A percentile compares a stretch with the other conserved stretches of the same genome.
These are phyloP conservation scores for Asarcornis scutulata DNA, from an alignment of 2,113 vertebrate species.

Conservation along the genomic window DNA sequence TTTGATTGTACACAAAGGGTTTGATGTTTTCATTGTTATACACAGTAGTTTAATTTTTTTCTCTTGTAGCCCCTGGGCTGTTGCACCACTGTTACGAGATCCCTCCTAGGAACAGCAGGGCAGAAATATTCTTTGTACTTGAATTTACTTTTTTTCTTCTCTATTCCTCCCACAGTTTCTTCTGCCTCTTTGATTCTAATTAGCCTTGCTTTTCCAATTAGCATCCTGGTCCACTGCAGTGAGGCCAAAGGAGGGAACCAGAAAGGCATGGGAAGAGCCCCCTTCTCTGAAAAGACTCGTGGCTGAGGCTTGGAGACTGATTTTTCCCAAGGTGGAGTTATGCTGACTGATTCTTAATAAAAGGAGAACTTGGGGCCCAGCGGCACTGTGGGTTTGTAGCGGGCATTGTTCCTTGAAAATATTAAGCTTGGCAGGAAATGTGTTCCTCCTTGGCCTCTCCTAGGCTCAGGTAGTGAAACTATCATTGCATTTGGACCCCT, in stretches of 20 bases:
- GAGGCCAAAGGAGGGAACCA: constrained; percentile 36
- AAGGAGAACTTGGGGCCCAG: constrained; percentile 28
- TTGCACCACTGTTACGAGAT: constrained; percentile 41
- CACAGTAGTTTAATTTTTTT: constrained; percentile 45
- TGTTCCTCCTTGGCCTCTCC: constrained; percentile 10
- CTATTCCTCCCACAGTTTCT: not conserved
- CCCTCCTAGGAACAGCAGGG: constrained; percentile 40
- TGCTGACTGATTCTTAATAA: constrained; percentile 59
- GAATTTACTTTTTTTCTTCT: not conserved
- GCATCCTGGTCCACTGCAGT: constrained; percentile 3
- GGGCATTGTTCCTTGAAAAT: constrained; percentile 49
- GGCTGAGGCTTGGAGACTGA: constrained; percentile 28
- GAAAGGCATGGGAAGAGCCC: constrained; percentile 7
- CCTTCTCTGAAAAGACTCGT: not conserved
- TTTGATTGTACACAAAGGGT: constrained; percentile 54
- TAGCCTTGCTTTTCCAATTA: constrained; percentile 61
- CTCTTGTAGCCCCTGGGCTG: constrained; percentile 51
- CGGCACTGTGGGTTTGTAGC: not conserved
- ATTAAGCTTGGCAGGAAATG: constrained; percentile 28
- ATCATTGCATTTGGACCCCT: constrained; percentile 45
- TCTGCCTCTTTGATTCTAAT: constrained; percentile 52
- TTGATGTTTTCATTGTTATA: constrained; percentile 66
- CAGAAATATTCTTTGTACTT: constrained; percentile 32
- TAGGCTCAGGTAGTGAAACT: constrained; percentile 36
- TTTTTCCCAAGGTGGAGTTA: constrained; percentile 38